phyloP scores from a whole-genome alignment of 2,797 vertebrate genomes.

The Malacoraja senta region DNA sequence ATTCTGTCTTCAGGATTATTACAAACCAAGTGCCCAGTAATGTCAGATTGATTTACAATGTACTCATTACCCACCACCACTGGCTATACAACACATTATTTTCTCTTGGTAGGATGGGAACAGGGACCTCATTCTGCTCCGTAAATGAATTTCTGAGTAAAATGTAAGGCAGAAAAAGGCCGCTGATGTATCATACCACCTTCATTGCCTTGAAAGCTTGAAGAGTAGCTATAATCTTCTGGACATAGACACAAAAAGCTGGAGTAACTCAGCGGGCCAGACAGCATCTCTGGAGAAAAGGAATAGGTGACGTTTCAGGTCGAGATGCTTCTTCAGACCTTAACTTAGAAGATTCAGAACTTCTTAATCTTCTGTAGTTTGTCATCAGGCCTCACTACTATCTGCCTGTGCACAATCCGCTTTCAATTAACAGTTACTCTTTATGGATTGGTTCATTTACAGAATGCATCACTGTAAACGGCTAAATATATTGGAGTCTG shows the following conservation, averaged over 20 bases:
- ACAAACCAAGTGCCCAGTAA: background rate
- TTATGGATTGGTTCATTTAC: background rate
- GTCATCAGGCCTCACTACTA: background rate
- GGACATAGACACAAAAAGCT: too few relatives aligned
- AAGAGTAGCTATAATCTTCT: background rate
- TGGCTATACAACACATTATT: background rate
- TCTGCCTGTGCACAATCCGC: background rate
- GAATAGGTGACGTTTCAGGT: too few relatives aligned
- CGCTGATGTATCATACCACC: too few relatives aligned
- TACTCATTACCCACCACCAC: background rate
- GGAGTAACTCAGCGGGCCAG: too few relatives aligned
- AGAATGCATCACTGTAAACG: background rate
- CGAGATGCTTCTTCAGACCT: too few relatives aligned
- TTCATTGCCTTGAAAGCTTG: background rate
- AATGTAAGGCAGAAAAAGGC: background rate
- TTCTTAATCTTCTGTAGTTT: background rate
- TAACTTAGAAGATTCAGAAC: too few relatives aligned
- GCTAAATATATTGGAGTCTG: background rate
- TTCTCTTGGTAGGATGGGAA: background rate
- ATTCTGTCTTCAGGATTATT: background rate
- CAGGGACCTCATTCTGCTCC: background rate
- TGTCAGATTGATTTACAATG: background rate
- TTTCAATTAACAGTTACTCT: background rate
- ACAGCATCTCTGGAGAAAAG: too few relatives aligned
- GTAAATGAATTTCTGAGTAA: background rate